Percentiles rank a stretch among this genome's conserved stretches.
phyloP scores from a whole-genome alignment of 2,797 vertebrate species.

The Sylvia borin region DNA sequence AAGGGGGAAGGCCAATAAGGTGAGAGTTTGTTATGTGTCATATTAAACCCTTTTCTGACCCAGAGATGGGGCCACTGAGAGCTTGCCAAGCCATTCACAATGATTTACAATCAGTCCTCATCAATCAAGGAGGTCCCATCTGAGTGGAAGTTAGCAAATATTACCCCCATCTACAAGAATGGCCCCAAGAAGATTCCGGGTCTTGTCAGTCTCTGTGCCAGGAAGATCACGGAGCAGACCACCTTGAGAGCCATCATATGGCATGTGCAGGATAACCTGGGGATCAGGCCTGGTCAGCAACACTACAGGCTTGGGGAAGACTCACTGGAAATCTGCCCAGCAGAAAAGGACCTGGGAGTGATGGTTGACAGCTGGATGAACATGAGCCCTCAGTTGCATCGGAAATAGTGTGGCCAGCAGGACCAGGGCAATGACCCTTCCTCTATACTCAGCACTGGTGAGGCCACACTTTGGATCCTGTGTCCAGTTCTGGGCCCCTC shows the following conservation, averaged over 20 bases:
- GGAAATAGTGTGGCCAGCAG: neutral
- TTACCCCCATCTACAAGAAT: neutral
- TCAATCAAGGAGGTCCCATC: neutral
- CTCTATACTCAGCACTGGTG: neutral
- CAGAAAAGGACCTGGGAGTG: neutral
- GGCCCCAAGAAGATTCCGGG: rapidly evolving
- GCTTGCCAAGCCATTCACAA: neutral
- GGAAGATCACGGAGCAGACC: neutral
- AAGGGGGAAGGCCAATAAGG: neutral
- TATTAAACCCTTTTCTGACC: too few species aligned
- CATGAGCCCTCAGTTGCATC: neutral
- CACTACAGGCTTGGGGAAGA: neutral
- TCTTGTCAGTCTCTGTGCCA: neutral
- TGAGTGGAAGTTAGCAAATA: neutral
- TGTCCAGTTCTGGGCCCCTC: neutral
- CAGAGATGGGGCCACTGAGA: too few species aligned
- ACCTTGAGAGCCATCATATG: neutral
- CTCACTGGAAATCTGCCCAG: neutral
- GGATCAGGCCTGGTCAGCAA: neutral
- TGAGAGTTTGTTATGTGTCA: neutral
- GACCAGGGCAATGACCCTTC: rapidly evolving
- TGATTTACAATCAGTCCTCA: neutral
- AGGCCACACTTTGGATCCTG: neutral
- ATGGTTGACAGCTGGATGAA: neutral
- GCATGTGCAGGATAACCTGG: neutral